Percentiles rank a stretch among this genome's conserved stretches.
Evolutionary conservation across 2,113 vertebrate genomes (phyloP).

Genomic region (Opisthocomus hoazin): DNA sequence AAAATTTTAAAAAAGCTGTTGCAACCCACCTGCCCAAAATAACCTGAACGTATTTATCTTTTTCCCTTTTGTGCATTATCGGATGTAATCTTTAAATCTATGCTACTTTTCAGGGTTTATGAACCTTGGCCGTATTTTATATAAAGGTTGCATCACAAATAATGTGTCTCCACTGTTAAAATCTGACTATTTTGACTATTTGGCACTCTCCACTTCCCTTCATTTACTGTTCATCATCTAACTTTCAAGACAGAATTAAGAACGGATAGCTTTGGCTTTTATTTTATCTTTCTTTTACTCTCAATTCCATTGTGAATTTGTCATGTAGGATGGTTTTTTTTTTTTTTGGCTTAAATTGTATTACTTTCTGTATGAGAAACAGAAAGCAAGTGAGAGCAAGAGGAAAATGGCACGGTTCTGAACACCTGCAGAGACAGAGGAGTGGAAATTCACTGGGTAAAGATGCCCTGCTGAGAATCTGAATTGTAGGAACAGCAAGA

Average conservation of each 20-base stretch:
- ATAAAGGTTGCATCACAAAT: neutral
- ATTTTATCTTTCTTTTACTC: neutral
- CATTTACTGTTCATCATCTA: neutral
- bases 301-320: neutral
- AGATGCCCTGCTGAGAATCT: neutral
- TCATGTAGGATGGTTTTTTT: neutral
- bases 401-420: neutral
- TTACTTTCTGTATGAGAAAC: neutral
- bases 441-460: conserved; percentile 14
- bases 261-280: neutral
- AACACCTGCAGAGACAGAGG: neutral
- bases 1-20: neutral
- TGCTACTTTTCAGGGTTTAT: neutral
- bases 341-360: neutral
- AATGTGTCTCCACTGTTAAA: neutral
- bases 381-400: neutral
- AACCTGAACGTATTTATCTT: neutral
- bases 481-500: conserved; percentile 15
- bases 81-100: neutral
- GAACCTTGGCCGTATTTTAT: neutral
- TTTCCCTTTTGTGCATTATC: neutral
- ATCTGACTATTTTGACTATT: neutral
- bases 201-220: neutral
- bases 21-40: neutral
- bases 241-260: neutral